These are phyloP conservation scores for Chalcosyrphus nemorum DNA, from an alignment of 2,888 invertebrate genomes.

Conservation along the genomic window DNA sequence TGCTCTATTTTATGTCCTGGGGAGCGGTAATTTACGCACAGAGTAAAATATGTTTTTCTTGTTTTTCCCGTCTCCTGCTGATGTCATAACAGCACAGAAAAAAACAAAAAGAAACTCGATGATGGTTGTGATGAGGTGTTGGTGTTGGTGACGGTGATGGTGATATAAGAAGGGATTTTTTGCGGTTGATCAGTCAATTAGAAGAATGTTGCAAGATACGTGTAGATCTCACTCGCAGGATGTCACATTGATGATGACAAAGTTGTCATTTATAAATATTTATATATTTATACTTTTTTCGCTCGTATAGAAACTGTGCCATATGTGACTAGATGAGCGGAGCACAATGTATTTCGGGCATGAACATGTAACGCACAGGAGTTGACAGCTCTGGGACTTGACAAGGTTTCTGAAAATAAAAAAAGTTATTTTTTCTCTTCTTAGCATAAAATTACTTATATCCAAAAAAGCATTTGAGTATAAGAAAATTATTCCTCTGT, in stretches of 20 bases:
- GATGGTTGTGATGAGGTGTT: conserved; percentile 20
- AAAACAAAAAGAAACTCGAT: background rate
- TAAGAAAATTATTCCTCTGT: background rate
- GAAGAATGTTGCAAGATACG: background rate
- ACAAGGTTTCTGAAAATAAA: background rate
- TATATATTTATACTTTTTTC: conserved; percentile 2
- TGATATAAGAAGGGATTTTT: conserved; percentile 10
- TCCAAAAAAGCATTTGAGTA: background rate
- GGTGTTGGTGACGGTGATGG: background rate
- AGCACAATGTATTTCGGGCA: background rate
- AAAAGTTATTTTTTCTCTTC: background rate
- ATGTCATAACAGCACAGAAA: conserved; percentile 33
- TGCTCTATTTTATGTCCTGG: conserved; percentile 52
- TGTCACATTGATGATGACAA: conserved; percentile 31
- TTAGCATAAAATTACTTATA: background rate
- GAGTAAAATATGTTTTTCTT: conserved; percentile 48
- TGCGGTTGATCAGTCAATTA: conserved; percentile 60
- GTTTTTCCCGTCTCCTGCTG: conserved; percentile 34
- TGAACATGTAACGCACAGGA: background rate
- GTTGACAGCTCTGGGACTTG: background rate
- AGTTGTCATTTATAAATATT: conserved; percentile 49
- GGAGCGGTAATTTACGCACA: conserved; percentile 46
- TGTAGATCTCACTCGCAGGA: conserved; percentile 1
- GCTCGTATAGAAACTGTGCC: background rate
- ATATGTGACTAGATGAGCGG: background rate